Percentiles rank a stretch among this genome's conserved stretches.
These are phyloP conservation scores for Apteryx mantelli DNA, from an alignment of 2,113 vertebrate genomes.

Conservation along the genomic window DNA sequence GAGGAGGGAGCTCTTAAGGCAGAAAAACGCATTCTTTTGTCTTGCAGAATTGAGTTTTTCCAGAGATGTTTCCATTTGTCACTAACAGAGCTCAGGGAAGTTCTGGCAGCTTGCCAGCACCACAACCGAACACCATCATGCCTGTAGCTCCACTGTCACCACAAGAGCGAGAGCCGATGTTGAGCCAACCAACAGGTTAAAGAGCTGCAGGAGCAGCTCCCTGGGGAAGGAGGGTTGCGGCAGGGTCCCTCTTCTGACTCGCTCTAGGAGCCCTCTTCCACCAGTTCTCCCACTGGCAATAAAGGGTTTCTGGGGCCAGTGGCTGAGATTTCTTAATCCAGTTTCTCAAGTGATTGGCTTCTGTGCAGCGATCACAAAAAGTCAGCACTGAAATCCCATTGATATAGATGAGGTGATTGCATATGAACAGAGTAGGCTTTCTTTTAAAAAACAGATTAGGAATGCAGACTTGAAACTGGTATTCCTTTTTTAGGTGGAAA, in stretches of 20 bases:
- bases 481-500: not conserved
- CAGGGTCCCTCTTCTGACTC: not conserved
- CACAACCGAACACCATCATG: accelerated
- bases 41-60: not conserved
- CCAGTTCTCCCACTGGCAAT: not conserved
- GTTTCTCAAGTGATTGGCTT: not conserved
- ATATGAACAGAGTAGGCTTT: not conserved
- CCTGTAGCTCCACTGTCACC: not conserved
- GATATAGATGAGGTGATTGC: not conserved
- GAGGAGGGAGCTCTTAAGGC: not conserved
- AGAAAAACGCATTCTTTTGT: not conserved
- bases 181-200: not conserved
- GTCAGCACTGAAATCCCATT: not conserved
- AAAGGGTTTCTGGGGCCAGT: not conserved
- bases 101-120: not conserved
- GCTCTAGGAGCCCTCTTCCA: not conserved
- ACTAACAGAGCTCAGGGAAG: not conserved
- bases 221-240: not conserved
- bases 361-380: not conserved
- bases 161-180: not conserved
- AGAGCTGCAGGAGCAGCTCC: not conserved
- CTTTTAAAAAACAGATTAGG: not conserved
- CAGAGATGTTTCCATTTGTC: not conserved
- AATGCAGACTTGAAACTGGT: not conserved
- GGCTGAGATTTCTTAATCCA: not conserved